phyloP scores from a whole-genome alignment of 2,113 vertebrate species.

The Isichthys henryi region DNA sequence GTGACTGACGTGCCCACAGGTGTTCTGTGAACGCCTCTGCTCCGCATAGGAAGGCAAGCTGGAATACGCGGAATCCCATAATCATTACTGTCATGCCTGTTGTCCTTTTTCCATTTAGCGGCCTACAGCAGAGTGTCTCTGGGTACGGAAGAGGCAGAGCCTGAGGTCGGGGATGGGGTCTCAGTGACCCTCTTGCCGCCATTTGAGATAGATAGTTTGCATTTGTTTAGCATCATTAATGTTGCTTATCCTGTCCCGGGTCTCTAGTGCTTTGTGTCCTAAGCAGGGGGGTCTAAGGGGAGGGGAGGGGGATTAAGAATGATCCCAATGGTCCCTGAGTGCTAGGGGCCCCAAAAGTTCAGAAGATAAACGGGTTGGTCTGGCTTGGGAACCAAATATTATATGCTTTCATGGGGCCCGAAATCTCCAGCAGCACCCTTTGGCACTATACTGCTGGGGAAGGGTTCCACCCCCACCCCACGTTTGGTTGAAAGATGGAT shows the following conservation, averaged over 20 bases:
- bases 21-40: constrained; percentile 38
- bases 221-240: not conserved
- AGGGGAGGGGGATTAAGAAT: not conserved
- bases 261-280: not conserved
- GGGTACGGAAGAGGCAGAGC: not conserved
- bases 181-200: not conserved
- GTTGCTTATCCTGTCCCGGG: not conserved
- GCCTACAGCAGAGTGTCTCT: not conserved
- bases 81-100: constrained; percentile 10
- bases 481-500: not conserved
- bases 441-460: not conserved
- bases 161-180: not conserved
- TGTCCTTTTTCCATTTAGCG: not conserved
- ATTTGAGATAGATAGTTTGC: not conserved
- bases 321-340: not conserved
- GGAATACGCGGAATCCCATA: constrained; percentile 38
- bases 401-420: not conserved
- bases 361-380: not conserved
- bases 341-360: not conserved
- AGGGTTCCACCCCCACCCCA: not conserved
- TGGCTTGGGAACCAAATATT: not conserved
- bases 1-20: constrained; percentile 43
- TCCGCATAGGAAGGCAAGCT: constrained; percentile 46
- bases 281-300: not conserved
- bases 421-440: not conserved